These are phyloP conservation scores for Tholera decimalis DNA, from an alignment of 2,888 invertebrate genomes.

Conservation along the genomic window DNA sequence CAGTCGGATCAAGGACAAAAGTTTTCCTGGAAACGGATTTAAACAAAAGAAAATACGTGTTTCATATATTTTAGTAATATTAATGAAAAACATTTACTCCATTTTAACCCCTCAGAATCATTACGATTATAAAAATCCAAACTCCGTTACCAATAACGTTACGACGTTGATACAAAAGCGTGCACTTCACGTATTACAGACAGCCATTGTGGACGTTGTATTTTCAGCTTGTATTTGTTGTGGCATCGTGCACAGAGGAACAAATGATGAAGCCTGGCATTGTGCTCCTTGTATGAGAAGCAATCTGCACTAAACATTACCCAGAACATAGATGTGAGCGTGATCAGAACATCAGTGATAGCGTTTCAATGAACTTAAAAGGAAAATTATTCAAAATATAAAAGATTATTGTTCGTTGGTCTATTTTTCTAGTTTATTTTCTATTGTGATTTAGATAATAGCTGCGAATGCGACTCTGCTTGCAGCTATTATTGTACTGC, in stretches of 20 bases:
- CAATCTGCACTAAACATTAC: constrained; percentile 74
- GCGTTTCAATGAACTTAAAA: constrained; percentile 45
- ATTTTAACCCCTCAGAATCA: background rate
- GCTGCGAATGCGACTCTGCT: background rate
- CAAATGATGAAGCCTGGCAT: constrained; percentile 79
- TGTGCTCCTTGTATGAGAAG: constrained; percentile 71
- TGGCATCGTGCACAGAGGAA: constrained; percentile 62
- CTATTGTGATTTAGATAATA: constrained; percentile 35
- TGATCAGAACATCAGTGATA: constrained; percentile 42
- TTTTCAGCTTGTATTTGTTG: constrained; percentile 69
- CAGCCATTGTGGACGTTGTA: constrained; percentile 66
- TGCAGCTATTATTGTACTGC: background rate
- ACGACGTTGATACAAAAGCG: constrained; percentile 59
- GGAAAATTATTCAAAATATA: constrained; percentile 38
- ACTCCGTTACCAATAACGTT: constrained; percentile 56
- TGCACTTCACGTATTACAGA: constrained; percentile 74
- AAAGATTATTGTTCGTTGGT: constrained; percentile 8
- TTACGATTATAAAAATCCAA: constrained; percentile 31
- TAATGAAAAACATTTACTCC: too few relatives aligned
- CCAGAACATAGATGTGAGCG: constrained; percentile 44
- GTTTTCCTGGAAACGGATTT: too few relatives aligned
- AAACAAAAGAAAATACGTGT: too few relatives aligned
- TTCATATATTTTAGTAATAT: too few relatives aligned
- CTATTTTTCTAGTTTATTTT: constrained; percentile 30
- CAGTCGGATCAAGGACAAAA: too few relatives aligned